Conservation (phyloP, 1,140 invertebrate species). For the Agrilus planipennis region DNA sequence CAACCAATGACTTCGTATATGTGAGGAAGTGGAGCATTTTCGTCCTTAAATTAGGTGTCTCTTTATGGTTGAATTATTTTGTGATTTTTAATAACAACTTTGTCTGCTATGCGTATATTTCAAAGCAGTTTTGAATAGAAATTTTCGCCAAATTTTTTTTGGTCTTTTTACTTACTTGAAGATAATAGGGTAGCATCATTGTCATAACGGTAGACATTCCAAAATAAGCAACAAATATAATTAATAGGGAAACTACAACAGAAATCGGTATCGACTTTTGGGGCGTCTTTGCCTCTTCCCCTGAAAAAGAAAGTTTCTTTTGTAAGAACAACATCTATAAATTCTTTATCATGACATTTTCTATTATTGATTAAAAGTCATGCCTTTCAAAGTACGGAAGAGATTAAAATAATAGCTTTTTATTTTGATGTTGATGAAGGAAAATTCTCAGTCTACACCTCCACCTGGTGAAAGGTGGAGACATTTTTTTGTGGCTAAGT, state of each 20-base stretch:
- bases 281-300: slow-evolving; percentile 79
- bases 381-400: too few relatives aligned
- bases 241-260: slow-evolving; percentile 68
- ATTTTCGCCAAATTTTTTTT: not conserved
- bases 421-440: too few relatives aligned
- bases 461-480: too few relatives aligned
- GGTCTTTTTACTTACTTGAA: slow-evolving; percentile 46
- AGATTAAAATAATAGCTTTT: too few relatives aligned
- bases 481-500: too few relatives aligned
- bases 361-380: too few relatives aligned
- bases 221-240: slow-evolving; percentile 80
- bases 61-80: too few relatives aligned
- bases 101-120: too few relatives aligned
- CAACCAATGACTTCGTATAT: slow-evolving; percentile 56
- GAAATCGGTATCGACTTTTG: slow-evolving; percentile 81
- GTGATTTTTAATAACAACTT: slow-evolving; percentile 9
- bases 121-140: too few relatives aligned
- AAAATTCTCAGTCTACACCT: not conserved
- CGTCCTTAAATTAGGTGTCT: slow-evolving; percentile 42
- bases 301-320: slow-evolving; percentile 12
- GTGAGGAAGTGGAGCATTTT: slow-evolving; percentile 56
- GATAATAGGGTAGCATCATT: slow-evolving; percentile 80
- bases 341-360: too few relatives aligned
- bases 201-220: slow-evolving; percentile 78
- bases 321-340: too few relatives aligned